phyloP scores from a whole-genome alignment of 2,113 vertebrate species.

The Hippolais icterina region DNA sequence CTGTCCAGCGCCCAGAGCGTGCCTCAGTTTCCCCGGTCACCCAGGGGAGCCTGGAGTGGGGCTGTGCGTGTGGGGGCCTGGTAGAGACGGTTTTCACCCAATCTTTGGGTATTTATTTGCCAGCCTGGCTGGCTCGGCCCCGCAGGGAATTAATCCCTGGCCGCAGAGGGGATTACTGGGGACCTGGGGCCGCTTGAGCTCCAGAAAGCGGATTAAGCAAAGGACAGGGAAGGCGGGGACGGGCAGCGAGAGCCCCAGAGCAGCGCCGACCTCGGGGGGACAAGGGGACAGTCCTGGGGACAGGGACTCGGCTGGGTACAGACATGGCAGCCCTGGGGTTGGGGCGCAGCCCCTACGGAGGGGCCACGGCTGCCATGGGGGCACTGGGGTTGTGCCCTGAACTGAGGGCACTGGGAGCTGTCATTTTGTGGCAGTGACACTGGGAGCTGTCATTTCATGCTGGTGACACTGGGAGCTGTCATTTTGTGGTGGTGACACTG shows the following conservation, averaged over 20 bases:
- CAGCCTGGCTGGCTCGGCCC: neutral
- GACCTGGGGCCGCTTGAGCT: neutral
- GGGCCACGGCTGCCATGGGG: accelerated
- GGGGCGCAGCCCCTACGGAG: accelerated
- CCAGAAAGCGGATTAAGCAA: neutral
- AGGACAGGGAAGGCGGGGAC: neutral
- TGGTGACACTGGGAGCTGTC: neutral
- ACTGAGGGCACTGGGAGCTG: neutral
- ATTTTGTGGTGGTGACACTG: neutral
- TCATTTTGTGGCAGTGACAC: neutral
- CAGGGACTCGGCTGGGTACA: neutral
- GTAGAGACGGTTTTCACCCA: neutral
- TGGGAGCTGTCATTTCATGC: neutral
- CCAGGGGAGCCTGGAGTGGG: accelerated
- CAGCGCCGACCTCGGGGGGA: neutral
- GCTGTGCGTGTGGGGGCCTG: accelerated
- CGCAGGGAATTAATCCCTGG: conserved; percentile 6
- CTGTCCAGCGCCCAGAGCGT: accelerated
- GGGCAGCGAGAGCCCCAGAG: neutral
- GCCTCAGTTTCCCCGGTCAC: neutral
- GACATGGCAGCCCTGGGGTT: neutral
- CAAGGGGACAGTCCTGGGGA: neutral
- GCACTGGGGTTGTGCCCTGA: neutral
- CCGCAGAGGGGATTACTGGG: neutral
- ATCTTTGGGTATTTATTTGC: neutral